Conservation (phyloP, 1,140 invertebrate genomes). For the Drosophila obscura region DNA sequence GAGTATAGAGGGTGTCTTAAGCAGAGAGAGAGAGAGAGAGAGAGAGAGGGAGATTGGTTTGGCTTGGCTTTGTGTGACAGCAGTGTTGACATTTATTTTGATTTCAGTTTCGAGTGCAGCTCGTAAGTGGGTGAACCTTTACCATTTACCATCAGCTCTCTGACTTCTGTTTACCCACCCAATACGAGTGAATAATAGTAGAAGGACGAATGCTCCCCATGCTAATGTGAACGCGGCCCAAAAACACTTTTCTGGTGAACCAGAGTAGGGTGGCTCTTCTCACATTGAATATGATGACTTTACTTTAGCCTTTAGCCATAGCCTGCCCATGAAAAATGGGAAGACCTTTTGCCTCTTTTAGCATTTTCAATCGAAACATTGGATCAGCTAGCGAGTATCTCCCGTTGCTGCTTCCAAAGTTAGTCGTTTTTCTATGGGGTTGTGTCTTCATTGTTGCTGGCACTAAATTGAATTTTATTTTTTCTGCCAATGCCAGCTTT, state of each 20-base stretch:
- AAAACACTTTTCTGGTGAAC: constrained; percentile 6
- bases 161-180: neutral
- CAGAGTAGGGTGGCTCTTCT: constrained; percentile 45
- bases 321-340: too few relatives aligned
- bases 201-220: constrained; percentile 13
- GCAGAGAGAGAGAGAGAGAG: neutral
- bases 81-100: constrained; percentile 79
- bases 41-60: constrained; percentile 5
- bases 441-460: constrained; percentile 20
- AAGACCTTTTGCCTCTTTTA: too few relatives aligned
- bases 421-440: constrained; percentile 7
- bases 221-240: constrained; percentile 67
- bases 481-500: constrained; percentile 71
- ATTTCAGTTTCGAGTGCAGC: constrained; percentile 76
- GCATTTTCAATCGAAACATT: too few relatives aligned
- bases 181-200: neutral
- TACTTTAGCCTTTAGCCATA: too few relatives aligned
- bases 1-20: neutral
- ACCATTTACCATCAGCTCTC: constrained; percentile 24
- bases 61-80: constrained; percentile 66
- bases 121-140: constrained; percentile 60
- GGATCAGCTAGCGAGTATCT: too few relatives aligned
- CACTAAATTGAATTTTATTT: constrained; percentile 81
- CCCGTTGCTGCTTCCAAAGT: too few relatives aligned
- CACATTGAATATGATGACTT: too few relatives aligned